Evolutionary conservation across 2,113 vertebrate genomes (phyloP).

Genomic region (Oophaga pumilio): DNA sequence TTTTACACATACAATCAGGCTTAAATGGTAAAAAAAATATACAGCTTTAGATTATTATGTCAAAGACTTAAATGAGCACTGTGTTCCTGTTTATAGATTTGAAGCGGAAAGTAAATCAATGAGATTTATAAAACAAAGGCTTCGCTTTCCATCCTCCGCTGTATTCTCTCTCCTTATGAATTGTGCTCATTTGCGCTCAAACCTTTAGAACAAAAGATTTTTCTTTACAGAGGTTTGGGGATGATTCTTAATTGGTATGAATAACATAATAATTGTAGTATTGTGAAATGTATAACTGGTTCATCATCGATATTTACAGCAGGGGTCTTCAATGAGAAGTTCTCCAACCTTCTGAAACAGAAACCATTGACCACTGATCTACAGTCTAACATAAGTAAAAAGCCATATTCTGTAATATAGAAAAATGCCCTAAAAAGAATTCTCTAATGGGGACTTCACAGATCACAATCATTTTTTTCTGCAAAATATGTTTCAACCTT

Average conservation of each 20-base stretch:
- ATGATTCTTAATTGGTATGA: neutral
- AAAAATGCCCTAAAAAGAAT: too few relatives aligned
- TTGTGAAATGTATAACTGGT: neutral
- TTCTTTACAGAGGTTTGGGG: neutral
- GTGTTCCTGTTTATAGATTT: slow-evolving; percentile 50
- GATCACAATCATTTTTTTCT: too few relatives aligned
- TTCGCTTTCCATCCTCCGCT: neutral
- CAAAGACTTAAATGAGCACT: slow-evolving; percentile 44
- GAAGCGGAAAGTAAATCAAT: slow-evolving; percentile 43
- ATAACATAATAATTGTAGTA: neutral
- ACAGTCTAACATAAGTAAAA: too few relatives aligned
- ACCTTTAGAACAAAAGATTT: slow-evolving; percentile 25
- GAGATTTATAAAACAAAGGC: slow-evolving; percentile 42
- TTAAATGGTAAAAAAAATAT: slow-evolving; percentile 42
- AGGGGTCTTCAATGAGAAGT: neutral
- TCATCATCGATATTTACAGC: neutral
- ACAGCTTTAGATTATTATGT: slow-evolving; percentile 52
- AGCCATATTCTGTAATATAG: too few relatives aligned
- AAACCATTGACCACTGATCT: too few relatives aligned
- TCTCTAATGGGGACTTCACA: too few relatives aligned
- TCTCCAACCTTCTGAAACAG: neutral
- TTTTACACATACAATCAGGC: slow-evolving; percentile 27
- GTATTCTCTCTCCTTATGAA: neutral
- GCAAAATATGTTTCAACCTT: too few relatives aligned
- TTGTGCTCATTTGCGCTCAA: slow-evolving; percentile 17